phyloP scores from a whole-genome alignment of 2,888 invertebrate species.

The Macaria liturata region DNA sequence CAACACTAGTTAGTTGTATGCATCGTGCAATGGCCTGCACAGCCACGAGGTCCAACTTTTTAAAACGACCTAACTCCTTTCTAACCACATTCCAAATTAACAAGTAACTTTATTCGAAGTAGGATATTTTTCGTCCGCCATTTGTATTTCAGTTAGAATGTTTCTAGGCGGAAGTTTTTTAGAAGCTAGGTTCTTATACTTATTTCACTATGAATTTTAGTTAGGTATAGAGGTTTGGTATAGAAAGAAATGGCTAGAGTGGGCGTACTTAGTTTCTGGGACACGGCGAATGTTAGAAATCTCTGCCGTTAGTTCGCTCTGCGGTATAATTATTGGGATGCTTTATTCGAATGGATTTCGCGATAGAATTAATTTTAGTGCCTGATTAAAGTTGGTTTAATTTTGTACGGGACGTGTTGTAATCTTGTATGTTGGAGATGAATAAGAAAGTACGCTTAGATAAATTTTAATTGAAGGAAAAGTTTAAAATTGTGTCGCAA shows the following conservation, averaged over 20 bases:
- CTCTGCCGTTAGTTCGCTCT: constrained; percentile 49
- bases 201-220: constrained; percentile 83
- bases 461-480: too few species aligned
- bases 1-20: constrained; percentile 82
- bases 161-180: constrained; percentile 56
- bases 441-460: neutral
- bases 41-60: constrained; percentile 50
- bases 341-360: constrained; percentile 28
- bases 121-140: constrained; percentile 27
- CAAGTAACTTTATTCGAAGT: constrained; percentile 8
- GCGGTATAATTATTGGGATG: constrained; percentile 34
- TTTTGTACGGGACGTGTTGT: constrained; percentile 4
- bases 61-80: constrained; percentile 48
- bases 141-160: constrained; percentile 7
- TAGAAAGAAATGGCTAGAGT: constrained; percentile 80
- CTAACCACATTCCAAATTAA: constrained; percentile 28
- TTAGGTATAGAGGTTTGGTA: constrained; percentile 72
- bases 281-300: constrained; percentile 76
- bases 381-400: constrained; percentile 18
- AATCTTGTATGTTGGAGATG: neutral
- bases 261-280: constrained; percentile 78
- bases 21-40: constrained; percentile 83
- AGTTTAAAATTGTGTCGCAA: too few species aligned
- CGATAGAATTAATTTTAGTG: constrained; percentile 20
- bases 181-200: constrained; percentile 78